Evolutionary conservation across 2,113 vertebrate genomes (phyloP), one percentile per base, ranked within the genome.

Genomic region (Trachemys scripta): DNA sequence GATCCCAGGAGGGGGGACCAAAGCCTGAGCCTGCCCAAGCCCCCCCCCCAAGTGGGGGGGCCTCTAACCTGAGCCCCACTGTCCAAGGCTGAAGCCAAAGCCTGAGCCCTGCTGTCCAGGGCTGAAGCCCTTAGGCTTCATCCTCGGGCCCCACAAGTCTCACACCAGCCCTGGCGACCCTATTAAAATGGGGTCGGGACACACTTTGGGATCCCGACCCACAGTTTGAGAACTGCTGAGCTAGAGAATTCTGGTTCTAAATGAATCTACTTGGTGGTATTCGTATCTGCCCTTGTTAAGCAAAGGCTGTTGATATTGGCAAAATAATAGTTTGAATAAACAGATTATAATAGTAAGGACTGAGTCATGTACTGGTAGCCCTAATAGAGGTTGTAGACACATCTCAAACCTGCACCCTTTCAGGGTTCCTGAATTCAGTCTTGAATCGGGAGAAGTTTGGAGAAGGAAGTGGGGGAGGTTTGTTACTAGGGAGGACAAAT

Each of bases 371-470:
- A 38, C 51, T 35, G 78, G 25, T 57, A 57, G 10, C 47, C 51
- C 93, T 90, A n/a, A 20, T 56, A 5, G 75, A 82, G 51, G 9
- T 25, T 93, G 47, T 72, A 84, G 13, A 6, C 50, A 2, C 72
- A 47, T 65, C 24, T 72, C 0, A 1, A 86, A 65, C 42, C 11
- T 5, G 16, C 0, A 0, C 27, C 95, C 3, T 59, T 72, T 42
- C 20, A 22, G 80, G 90, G 56, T 9, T 45, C 27, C 81, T 78
- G 10, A 31, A 3, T 84, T 84, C 0, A 0, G 11, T 69, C 42
- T 20, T 80, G 72, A 35, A 83, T 72, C 10, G 4, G 45, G 75
- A 79, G 56, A 84, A 42, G 13, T 69, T 69, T 90, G 87, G 50
- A 88, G 62, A 56, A 96, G 92, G 38, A 79, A 1, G n/a, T 82